Conservation (phyloP, 2,888 invertebrate genomes). For the Luperina testacea region DNA sequence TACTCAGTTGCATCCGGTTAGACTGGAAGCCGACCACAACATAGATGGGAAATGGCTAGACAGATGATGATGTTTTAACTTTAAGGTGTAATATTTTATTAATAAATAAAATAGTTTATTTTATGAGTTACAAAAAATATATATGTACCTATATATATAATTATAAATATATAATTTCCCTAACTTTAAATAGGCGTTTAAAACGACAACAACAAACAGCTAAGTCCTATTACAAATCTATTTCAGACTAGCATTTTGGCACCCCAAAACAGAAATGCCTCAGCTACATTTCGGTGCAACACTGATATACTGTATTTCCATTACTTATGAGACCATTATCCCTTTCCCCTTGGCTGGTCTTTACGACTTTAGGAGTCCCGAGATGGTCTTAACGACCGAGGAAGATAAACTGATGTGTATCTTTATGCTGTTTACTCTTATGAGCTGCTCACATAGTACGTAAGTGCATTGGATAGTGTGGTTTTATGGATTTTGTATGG, state of each 20-base stretch:
- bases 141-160: no score
- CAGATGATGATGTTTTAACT: no score
- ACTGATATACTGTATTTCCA: conserved; percentile 48
- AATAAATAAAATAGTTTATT: no score
- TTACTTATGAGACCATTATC: conserved; percentile 65
- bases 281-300: conserved; percentile 50
- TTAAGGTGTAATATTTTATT: no score
- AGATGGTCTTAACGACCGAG: conserved; percentile 50
- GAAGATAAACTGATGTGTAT: conserved; percentile 54
- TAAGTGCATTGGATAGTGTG: conserved; percentile 41
- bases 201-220: background rate
- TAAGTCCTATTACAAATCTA: conserved; percentile 25
- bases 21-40: no score
- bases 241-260: background rate
- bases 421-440: conserved; percentile 47
- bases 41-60: no score
- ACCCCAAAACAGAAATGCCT: conserved; percentile 6
- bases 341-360: conserved; percentile 57
- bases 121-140: no score
- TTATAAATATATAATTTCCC: background rate
- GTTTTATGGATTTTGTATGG: conserved; percentile 17
- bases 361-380: conserved; percentile 62
- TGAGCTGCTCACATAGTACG: conserved; percentile 25
- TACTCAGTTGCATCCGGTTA: no score
- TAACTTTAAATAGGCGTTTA: background rate